Conservation (phyloP, 2,113 vertebrate species). For the Manacus vitellinus region DNA sequence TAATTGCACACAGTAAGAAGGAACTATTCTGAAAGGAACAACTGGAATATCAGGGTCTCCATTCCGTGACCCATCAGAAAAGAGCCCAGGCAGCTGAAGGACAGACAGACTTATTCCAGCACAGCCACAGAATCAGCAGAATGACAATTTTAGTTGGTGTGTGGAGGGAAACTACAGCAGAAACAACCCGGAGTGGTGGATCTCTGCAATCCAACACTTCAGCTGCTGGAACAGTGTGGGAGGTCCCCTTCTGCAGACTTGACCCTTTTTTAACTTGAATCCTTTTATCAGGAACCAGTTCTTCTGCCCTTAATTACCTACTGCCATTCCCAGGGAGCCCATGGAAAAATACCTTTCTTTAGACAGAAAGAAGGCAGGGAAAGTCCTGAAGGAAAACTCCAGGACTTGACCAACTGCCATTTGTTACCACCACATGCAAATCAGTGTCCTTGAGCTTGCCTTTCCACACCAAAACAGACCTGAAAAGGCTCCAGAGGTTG, state of each 20-base stretch:
- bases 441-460: not conserved
- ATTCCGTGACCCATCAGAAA: rapidly evolving
- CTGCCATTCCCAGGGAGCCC: not conserved
- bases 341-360: not conserved
- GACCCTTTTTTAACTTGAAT: not conserved
- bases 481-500: not conserved
- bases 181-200: not conserved
- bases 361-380: not conserved
- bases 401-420: not conserved
- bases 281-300: not conserved
- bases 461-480: not conserved
- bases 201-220: not conserved
- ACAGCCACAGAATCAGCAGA: not conserved
- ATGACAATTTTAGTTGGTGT: not conserved
- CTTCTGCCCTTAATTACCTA: not conserved
- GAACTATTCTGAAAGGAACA: not conserved
- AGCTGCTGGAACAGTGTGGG: not conserved
- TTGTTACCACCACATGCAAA: not conserved
- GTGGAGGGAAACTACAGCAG: not conserved
- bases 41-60: not conserved
- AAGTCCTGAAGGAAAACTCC: not conserved
- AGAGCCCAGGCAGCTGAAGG: not conserved
- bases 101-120: not conserved
- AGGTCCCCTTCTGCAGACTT: not conserved
- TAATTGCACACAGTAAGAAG: not conserved